Percentiles rank a stretch among this genome's conserved stretches.
These are phyloP conservation scores for Chrysodeixis includens DNA, from an alignment of 2,888 invertebrate genomes.

Conservation along the genomic window DNA sequence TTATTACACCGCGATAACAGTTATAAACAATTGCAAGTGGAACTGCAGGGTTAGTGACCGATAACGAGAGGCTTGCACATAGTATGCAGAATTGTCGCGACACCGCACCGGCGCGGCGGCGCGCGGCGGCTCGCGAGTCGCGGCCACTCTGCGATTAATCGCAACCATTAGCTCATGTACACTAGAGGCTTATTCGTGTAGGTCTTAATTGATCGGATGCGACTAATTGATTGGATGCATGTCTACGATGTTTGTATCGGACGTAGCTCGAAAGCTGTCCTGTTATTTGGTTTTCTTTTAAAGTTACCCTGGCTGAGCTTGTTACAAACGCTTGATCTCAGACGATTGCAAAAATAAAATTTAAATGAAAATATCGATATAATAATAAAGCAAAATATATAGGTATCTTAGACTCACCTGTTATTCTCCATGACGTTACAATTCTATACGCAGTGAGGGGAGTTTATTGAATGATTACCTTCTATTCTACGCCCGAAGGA, in stretches of 20 bases:
- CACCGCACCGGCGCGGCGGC: too few relatives aligned
- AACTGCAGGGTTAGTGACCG: constrained; percentile 44
- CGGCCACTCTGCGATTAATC: constrained; percentile 32
- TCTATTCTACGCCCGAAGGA: constrained; percentile 34
- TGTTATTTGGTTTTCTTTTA: not conserved
- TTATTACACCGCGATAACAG: constrained; percentile 47
- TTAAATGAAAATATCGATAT: too few relatives aligned
- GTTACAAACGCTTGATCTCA: not conserved
- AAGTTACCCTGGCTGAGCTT: not conserved
- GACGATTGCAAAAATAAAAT: too few relatives aligned
- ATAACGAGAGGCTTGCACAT: constrained; percentile 49
- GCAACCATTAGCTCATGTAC: constrained; percentile 23
- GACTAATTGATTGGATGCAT: constrained; percentile 13
- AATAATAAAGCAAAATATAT: not conserved
- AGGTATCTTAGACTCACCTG: constrained; percentile 2
- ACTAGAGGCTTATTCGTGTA: constrained; percentile 11
- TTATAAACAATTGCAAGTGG: constrained; percentile 47
- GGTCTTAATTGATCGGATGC: constrained; percentile 24
- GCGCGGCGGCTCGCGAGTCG: too few relatives aligned
- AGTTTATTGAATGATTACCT: constrained; percentile 75
- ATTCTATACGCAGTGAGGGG: constrained; percentile 31
- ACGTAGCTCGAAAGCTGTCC: not conserved
- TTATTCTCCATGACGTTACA: constrained; percentile 14
- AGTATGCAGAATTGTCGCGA: constrained; percentile 36
- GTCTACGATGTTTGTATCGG: constrained; percentile 3